These are phyloP conservation scores for Neodon shergylaensis DNA, from an alignment of 2,113 vertebrate genomes.

Conservation along the genomic window DNA sequence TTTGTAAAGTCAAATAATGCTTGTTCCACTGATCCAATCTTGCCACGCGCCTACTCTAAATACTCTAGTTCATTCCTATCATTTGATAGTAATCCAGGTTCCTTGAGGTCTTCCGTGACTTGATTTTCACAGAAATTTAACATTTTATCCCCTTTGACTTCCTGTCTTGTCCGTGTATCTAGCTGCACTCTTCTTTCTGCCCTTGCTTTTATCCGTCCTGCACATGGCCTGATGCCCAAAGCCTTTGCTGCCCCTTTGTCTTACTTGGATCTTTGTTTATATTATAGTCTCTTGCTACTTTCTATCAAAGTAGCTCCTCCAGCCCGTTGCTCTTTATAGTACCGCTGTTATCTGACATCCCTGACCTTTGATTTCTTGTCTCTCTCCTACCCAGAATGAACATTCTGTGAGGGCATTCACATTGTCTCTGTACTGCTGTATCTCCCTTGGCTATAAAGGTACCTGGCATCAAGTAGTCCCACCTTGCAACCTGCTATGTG, in stretches of 20 bases:
- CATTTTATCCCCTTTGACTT: background rate
- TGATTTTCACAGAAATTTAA: background rate
- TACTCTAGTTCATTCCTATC: background rate
- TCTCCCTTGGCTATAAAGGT: background rate
- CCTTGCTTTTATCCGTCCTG: background rate
- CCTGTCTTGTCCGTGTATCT: background rate
- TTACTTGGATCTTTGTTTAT: background rate
- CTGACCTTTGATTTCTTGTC: background rate
- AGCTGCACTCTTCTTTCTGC: background rate
- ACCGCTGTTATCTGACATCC: background rate
- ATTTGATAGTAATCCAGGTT: conserved; percentile 1
- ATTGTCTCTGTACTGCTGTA: background rate
- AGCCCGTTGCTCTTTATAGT: background rate
- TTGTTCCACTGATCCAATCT: conserved; percentile 1
- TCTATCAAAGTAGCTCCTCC: background rate
- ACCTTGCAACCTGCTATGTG: background rate
- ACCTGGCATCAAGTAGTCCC: background rate
- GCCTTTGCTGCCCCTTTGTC: background rate
- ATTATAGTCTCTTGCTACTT: background rate
- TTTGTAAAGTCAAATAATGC: background rate
- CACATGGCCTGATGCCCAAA: background rate
- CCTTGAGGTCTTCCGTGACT: background rate
- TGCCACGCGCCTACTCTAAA: background rate
- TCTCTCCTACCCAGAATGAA: background rate
- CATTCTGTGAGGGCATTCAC: background rate